Base-by-base conservation (phyloP, 2,888 invertebrate genomes). In the Melinopterus prodromus region DNA sequence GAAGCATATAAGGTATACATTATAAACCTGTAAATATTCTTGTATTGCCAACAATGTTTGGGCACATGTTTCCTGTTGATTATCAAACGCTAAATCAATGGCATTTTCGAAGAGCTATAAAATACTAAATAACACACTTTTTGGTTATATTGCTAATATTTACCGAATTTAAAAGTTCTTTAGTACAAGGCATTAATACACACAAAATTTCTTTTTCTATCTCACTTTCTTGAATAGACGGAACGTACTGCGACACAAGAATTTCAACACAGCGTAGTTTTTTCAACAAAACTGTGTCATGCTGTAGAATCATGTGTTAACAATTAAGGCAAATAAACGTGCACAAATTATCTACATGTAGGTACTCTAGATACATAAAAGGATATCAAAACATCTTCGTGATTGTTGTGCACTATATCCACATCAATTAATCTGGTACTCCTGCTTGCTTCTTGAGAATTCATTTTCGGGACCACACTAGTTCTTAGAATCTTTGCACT, bases 21-120 rank as follows among this genome's bases (percentile, higher is more conserved):
- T 71, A 78, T 79, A 77, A 83, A 85, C 85, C 77, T 84, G 76
- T 77, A 85, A 82, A 79, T 85, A 84, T 70, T 83, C 82, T 76
- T 83, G 82, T 37, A 86, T 77, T 72, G 83, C 79, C 36, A 82
- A 78, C 35, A 77, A 83, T 72, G 80, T 78, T 38, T 78, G 71
- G 15, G 53, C 7, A 71, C 79, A 79, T 70, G 53, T 71, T 75
- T 79, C 77, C 12, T 69, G 76, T 1, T 77, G 36, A 36, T 79
- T 79, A 26, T 78, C 80, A 36, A 77, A 76, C 1, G 69, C 70
- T 16, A 78, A 35, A 15, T 81, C 79, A 36, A 81, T 38, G 35
- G 53, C 26, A n/a, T 71, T 77, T 38, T 81, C 81, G 16, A 79
- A 79, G 77, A 79, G 77, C 80, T 80, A 37, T 36, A 78, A 77